A percentile compares a stretch with the other conserved stretches of the same genome.
Conservation (phyloP, 2,113 vertebrate species). For the Heptranchias perlo region DNA sequence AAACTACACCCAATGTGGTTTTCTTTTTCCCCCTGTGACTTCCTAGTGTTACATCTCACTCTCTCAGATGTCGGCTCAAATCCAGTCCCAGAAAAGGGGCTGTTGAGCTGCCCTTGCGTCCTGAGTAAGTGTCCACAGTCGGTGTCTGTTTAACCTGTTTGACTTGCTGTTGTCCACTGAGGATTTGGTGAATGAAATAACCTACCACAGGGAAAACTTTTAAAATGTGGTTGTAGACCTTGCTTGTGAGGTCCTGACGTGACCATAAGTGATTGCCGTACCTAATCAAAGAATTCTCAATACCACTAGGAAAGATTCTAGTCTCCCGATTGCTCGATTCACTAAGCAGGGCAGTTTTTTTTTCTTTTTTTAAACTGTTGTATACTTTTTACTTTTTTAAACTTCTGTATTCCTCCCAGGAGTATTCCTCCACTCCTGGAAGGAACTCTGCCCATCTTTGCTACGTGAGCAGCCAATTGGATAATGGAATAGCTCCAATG, state of each 20-base stretch:
- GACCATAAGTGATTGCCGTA: too few relatives aligned
- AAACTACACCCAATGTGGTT: background rate
- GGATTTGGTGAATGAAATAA: background rate
- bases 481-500: background rate
- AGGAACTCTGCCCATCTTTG: background rate
- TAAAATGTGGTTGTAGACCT: background rate
- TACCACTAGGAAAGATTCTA: background rate
- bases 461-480: background rate
- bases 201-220: background rate
- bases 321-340: too few relatives aligned
- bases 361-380: background rate
- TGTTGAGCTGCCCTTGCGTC: background rate
- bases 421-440: background rate
- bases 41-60: background rate
- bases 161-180: background rate
- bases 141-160: background rate
- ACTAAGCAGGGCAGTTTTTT: background rate
- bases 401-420: background rate
- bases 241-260: background rate
- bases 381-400: background rate
- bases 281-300: background rate
- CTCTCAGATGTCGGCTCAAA: background rate
- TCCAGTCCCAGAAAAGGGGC: background rate
- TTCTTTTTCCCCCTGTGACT: background rate
- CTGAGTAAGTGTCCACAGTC: background rate